Evolutionary conservation across 2,888 invertebrate species (phyloP).

Genomic region (Agrochola lota): DNA sequence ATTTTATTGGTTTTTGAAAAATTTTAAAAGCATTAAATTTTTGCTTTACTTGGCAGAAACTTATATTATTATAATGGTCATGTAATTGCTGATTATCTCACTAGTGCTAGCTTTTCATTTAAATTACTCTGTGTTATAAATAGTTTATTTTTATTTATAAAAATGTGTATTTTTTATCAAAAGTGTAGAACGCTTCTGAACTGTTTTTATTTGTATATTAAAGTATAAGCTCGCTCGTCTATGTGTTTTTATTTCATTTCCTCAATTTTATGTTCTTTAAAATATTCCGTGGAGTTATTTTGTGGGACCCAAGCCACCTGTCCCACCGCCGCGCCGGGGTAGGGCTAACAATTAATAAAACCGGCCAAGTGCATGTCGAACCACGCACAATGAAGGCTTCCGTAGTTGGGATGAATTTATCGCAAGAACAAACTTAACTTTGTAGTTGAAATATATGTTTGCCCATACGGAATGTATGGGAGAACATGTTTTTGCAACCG

Average conservation of each 20-base stretch:
- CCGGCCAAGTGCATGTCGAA: no score
- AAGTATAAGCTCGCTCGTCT: constrained; percentile 73
- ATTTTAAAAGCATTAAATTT: constrained; percentile 4
- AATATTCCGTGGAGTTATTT: neutral
- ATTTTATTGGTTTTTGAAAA: neutral
- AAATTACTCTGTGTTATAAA: constrained; percentile 45
- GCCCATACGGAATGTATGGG: no score
- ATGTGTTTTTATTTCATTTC: constrained; percentile 28
- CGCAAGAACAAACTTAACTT: no score
- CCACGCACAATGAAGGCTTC: no score
- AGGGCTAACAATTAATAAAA: neutral
- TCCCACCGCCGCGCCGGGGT: neutral
- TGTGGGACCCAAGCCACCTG: no score
- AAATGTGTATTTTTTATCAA: constrained; percentile 51
- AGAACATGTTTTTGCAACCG: no score
- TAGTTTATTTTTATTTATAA: constrained; percentile 45
- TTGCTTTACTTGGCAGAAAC: neutral
- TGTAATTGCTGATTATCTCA: constrained; percentile 58
- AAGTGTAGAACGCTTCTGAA: constrained; percentile 56
- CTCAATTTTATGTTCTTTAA: neutral
- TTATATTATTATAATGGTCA: constrained; percentile 13
- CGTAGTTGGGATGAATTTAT: no score
- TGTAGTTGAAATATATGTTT: no score
- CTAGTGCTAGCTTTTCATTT: constrained; percentile 62
- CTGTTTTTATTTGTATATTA: constrained; percentile 68